These are phyloP conservation scores for Gortyna flavago DNA, from an alignment of 2,888 invertebrate species.

Conservation along the genomic window DNA sequence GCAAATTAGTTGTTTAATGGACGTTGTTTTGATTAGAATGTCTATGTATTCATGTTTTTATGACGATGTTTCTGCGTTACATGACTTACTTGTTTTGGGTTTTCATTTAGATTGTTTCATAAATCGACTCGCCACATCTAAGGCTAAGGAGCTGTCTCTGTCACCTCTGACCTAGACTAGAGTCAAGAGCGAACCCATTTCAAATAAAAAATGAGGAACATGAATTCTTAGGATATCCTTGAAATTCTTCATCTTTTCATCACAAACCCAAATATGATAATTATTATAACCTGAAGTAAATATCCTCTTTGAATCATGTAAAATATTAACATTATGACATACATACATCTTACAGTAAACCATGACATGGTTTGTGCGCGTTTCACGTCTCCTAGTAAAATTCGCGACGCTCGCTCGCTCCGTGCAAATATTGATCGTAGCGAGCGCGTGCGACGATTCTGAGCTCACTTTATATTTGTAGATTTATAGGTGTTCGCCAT, in stretches of 20 bases:
- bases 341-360: slow-evolving; percentile 51
- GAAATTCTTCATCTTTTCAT: background rate
- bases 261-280: background rate
- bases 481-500: slow-evolving; percentile 9
- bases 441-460: slow-evolving; percentile 40
- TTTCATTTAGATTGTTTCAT: background rate
- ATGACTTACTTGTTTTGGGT: background rate
- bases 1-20: slow-evolving; percentile 14
- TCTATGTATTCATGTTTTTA: background rate
- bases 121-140: background rate
- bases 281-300: slow-evolving; percentile 15
- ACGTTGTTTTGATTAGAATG: slow-evolving; percentile 18
- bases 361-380: slow-evolving; percentile 53
- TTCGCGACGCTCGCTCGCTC: slow-evolving; percentile 39
- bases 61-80: background rate
- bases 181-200: too few relatives aligned
- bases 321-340: slow-evolving; percentile 7
- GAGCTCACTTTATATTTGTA: slow-evolving; percentile 9
- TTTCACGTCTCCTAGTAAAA: slow-evolving; percentile 57
- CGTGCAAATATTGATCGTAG: slow-evolving; percentile 51
- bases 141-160: background rate
- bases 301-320: slow-evolving; percentile 24
- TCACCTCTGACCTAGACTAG: too few relatives aligned
- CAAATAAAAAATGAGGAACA: too few relatives aligned
- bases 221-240: background rate